phyloP scores from a whole-genome alignment of 2,113 vertebrate species.

The Marmota monax region DNA sequence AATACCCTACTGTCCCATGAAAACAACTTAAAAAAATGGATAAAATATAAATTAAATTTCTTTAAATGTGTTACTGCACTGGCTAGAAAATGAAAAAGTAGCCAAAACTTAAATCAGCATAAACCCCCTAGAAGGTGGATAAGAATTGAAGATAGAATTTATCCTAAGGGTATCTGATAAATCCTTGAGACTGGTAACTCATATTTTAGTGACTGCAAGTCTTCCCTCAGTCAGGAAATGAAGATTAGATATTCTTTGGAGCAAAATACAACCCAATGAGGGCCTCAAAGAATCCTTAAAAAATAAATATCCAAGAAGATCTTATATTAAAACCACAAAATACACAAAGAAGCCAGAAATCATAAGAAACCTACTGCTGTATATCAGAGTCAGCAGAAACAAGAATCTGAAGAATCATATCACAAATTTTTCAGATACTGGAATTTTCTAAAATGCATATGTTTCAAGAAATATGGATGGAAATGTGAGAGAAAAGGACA shows the following conservation, averaged over 20 bases:
- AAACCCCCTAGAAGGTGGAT: not conserved
- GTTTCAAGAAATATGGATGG: slow-evolving; percentile 3
- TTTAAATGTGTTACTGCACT: slow-evolving; percentile 15
- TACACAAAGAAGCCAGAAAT: not conserved
- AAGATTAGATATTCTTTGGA: not conserved
- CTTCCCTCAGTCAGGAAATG: not conserved
- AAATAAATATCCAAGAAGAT: slow-evolving; percentile 15
- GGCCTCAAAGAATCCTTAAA: not conserved
- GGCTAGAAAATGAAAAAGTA: not conserved
- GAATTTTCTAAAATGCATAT: not conserved
- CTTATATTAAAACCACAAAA: not conserved
- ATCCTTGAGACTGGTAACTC: not conserved
- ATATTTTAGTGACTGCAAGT: not conserved
- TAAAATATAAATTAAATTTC: slow-evolving; percentile 20
- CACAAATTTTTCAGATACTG: not conserved
- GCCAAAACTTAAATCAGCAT: not conserved
- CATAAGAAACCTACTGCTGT: not conserved
- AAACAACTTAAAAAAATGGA: not conserved
- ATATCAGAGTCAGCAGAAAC: not conserved
- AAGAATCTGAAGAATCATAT: not conserved
- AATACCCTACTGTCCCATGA: not conserved
- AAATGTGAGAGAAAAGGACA: not conserved
- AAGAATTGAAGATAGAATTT: slow-evolving; percentile 21
- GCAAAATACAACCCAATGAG: not conserved
- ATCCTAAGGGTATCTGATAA: not conserved